A percentile compares a stretch with the other conserved stretches of the same genome.
phyloP scores from a whole-genome alignment of 2,888 invertebrate species.

The Napeogenes inachia region DNA sequence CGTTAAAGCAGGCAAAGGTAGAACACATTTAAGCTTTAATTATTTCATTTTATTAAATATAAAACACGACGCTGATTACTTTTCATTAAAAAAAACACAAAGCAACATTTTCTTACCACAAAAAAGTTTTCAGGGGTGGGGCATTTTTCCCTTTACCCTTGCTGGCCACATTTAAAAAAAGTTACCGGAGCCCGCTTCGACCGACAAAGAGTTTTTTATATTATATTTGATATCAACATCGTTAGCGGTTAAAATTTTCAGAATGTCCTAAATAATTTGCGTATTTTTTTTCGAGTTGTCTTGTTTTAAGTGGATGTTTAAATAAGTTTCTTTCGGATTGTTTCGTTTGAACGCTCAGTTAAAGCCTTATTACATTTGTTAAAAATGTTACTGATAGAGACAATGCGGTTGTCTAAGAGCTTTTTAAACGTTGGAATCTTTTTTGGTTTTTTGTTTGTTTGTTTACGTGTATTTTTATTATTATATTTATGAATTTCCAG shows the following conservation, averaged over 20 bases:
- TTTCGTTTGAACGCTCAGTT: slow-evolving; percentile 31
- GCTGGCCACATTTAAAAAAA: slow-evolving; percentile 71
- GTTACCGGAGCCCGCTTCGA: slow-evolving; percentile 52
- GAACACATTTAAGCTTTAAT: neutral
- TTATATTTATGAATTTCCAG: no score
- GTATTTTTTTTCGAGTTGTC: slow-evolving; percentile 48
- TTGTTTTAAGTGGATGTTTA: slow-evolving; percentile 44
- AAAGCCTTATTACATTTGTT: slow-evolving; percentile 22
- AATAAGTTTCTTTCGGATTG: slow-evolving; percentile 42
- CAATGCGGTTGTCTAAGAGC: slow-evolving; percentile 18
- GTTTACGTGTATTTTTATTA: neutral
- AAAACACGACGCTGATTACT: slow-evolving; percentile 42
- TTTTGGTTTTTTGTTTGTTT: neutral
- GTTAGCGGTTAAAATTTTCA: slow-evolving; percentile 74
- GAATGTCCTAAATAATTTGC: slow-evolving; percentile 72
- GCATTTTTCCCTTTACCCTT: slow-evolving; percentile 67
- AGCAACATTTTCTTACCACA: slow-evolving; percentile 75
- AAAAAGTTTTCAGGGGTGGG: slow-evolving; percentile 61
- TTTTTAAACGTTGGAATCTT: slow-evolving; percentile 3
- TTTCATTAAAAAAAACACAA: slow-evolving; percentile 41
- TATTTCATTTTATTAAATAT: slow-evolving; percentile 39
- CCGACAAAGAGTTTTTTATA: slow-evolving; percentile 60
- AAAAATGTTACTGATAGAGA: slow-evolving; percentile 15
- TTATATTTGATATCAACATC: slow-evolving; percentile 70
- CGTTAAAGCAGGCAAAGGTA: neutral